A percentile compares a stretch with the other conserved stretches of the same genome.
Evolutionary conservation across 2,113 vertebrate species (phyloP).

Genomic region (Apus apus): DNA sequence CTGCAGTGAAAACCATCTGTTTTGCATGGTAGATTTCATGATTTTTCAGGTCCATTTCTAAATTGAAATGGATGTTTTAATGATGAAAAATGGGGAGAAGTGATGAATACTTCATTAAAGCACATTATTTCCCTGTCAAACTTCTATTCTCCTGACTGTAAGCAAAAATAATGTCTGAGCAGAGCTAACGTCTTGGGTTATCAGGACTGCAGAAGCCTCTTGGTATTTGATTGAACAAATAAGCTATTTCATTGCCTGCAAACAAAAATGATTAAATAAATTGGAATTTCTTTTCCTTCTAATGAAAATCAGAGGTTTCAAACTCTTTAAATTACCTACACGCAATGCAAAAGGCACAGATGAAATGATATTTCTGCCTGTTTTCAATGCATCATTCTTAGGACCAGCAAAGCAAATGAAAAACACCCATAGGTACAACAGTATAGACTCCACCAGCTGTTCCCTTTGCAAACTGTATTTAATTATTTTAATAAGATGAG

Average conservation of each 20-base stretch:
- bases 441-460: background rate
- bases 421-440: background rate
- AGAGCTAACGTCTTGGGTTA: conserved; percentile 13
- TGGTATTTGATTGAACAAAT: conserved; percentile 28
- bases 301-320: conserved; percentile 16
- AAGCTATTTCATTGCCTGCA: conserved; percentile 30
- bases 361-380: background rate
- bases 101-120: conserved; percentile 62
- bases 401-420: background rate
- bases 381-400: background rate
- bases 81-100: conserved; percentile 54
- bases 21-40: conserved; percentile 59
- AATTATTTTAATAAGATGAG: background rate
- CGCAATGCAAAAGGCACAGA: background rate
- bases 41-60: conserved; percentile 62
- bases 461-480: background rate
- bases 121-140: conserved; percentile 58
- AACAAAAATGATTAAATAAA: conserved; percentile 13
- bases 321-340: background rate
- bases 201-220: conserved; percentile 26
- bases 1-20: conserved; percentile 66
- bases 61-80: conserved; percentile 64
- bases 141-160: conserved; percentile 34
- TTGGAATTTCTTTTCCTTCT: conserved; percentile 17
- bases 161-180: conserved; percentile 41